These are phyloP conservation scores for Sandelia bainsii DNA, from an alignment of 2,797 vertebrate species.

Conservation along the genomic window DNA sequence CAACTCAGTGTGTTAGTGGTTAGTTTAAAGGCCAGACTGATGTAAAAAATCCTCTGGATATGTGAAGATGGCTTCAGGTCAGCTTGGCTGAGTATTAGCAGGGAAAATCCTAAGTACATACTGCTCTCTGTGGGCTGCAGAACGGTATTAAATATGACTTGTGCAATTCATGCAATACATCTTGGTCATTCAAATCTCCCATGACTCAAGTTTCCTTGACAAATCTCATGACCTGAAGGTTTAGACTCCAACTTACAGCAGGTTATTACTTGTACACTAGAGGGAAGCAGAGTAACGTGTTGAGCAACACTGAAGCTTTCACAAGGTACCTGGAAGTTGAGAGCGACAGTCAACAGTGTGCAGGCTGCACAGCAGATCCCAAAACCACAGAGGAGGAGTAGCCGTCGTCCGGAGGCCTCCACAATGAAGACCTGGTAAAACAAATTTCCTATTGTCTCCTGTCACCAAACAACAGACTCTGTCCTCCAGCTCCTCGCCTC, in stretches of 20 bases:
- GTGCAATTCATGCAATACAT: not conserved
- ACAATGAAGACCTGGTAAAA: constrained; percentile 90
- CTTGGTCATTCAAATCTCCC: not conserved
- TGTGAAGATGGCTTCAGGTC: too few species aligned
- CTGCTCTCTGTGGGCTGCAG: too few species aligned
- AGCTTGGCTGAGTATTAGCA: too few species aligned
- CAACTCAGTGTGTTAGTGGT: too few species aligned
- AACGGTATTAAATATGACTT: too few species aligned
- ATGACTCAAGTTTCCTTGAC: not conserved
- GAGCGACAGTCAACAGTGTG: constrained; percentile 86
- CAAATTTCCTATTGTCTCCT: not conserved
- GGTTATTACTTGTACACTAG: constrained; percentile 37
- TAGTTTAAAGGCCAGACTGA: too few species aligned
- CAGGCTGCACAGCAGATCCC: constrained; percentile 87
- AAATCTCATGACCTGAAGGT: constrained; percentile 9
- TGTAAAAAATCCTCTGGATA: too few species aligned
- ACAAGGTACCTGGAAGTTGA: constrained; percentile 88
- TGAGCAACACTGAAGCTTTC: not conserved
- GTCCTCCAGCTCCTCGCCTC: not conserved
- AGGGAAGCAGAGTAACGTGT: constrained; percentile 49
- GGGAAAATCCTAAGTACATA: too few species aligned
- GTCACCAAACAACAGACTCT: constrained; percentile 5
- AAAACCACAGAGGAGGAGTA: constrained; percentile 91
- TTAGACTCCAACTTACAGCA: not conserved
- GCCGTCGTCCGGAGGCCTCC: constrained; percentile 88